These are phyloP conservation scores for Aquatica leii DNA, from an alignment of 2,888 invertebrate species.

Conservation along the genomic window DNA sequence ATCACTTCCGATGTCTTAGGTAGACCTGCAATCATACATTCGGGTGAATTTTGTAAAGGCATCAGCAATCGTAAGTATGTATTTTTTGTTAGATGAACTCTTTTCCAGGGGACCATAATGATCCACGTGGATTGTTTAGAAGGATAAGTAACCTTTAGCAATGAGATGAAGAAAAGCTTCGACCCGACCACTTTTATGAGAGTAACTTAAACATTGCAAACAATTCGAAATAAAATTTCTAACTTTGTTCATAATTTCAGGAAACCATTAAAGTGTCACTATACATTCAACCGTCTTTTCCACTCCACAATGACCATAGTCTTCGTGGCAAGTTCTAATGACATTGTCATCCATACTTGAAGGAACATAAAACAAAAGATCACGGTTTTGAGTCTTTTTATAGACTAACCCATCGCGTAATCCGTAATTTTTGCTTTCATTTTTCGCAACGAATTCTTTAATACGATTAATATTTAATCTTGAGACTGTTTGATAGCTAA, in stretches of 20 bases:
- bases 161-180: slow-evolving; percentile 8
- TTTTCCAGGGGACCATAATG: neutral
- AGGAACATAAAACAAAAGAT: neutral
- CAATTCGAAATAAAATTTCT: slow-evolving; percentile 46
- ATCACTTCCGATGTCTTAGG: too few relatives aligned
- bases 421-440: slow-evolving; percentile 27
- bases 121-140: neutral
- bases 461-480: slow-evolving; percentile 41
- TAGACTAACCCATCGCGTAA: slow-evolving; percentile 22
- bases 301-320: neutral
- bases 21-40: too few relatives aligned
- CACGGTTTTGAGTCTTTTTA: slow-evolving; percentile 10
- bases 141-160: neutral
- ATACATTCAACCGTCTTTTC: neutral
- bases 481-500: slow-evolving; percentile 38
- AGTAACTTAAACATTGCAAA: slow-evolving; percentile 46
- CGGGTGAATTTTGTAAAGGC: too few relatives aligned
- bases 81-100: neutral
- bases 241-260: slow-evolving; percentile 24
- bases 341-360: neutral
- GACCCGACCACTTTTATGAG: slow-evolving; percentile 15
- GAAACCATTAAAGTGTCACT: neutral
- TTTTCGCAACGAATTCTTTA: slow-evolving; percentile 33
- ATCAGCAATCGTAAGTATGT: neutral
- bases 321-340: neutral